phyloP scores from a whole-genome alignment of 1,140 invertebrate genomes.

The Steinernema feltiae region DNA sequence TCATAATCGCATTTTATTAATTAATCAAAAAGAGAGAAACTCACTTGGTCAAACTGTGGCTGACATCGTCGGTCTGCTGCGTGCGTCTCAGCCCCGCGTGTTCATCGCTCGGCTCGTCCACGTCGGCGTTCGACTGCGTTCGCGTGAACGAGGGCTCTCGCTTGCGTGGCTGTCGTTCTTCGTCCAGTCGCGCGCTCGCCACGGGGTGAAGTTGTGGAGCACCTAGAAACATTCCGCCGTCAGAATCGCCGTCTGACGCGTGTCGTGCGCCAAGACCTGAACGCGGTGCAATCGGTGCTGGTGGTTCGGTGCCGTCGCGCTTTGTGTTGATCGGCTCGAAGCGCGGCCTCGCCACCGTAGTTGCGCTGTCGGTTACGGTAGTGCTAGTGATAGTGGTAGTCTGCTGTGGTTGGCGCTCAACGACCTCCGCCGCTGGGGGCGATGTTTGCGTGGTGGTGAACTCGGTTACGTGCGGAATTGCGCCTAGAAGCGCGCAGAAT shows the following conservation, averaged over 20 bases:
- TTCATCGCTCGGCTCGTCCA: background rate
- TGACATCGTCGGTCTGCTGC: background rate
- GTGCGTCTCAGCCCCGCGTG: background rate
- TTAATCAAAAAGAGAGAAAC: background rate
- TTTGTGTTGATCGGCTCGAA: conserved; percentile 13
- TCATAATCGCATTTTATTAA: too few relatives aligned
- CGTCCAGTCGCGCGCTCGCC: background rate
- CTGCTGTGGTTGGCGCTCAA: background rate
- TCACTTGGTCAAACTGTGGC: conserved; percentile 1
- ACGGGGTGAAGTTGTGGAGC: background rate
- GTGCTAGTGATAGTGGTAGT: conserved; percentile 6
- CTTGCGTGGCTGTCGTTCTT: background rate
- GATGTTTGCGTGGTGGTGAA: background rate
- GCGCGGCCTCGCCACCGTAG: background rate
- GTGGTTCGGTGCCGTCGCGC: background rate
- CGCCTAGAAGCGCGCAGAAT: background rate
- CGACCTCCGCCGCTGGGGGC: background rate
- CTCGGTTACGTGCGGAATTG: conserved; percentile 1
- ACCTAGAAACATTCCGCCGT: background rate
- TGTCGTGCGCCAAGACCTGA: background rate
- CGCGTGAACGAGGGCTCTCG: background rate
- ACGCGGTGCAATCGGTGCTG: background rate
- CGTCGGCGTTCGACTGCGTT: background rate
- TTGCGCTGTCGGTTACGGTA: conserved; percentile 2
- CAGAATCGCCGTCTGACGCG: background rate